These are phyloP conservation scores for Drosophila cognata DNA, from an alignment of 2,888 invertebrate genomes.

Conservation along the genomic window DNA sequence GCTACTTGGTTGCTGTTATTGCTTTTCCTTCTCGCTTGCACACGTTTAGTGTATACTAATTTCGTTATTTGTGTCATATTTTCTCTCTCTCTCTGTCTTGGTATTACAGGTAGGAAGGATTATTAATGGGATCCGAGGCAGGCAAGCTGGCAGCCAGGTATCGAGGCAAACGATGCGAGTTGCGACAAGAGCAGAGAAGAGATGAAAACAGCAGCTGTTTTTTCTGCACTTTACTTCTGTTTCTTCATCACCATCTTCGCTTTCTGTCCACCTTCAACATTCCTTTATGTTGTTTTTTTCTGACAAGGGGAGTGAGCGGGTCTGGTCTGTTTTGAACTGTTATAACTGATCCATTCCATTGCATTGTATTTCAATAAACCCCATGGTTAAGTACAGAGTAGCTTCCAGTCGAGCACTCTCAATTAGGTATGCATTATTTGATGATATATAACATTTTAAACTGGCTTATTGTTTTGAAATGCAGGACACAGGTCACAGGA, in stretches of 20 bases:
- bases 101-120: background rate
- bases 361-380: background rate
- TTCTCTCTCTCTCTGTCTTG: background rate
- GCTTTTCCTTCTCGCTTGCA: background rate
- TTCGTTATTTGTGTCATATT: constrained; percentile 20
- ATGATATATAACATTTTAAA: background rate
- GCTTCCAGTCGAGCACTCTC: background rate
- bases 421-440: background rate
- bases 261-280: background rate
- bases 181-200: background rate
- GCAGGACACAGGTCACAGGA: background rate
- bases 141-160: constrained; percentile 7
- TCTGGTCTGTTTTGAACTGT: background rate
- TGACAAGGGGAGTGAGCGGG: background rate
- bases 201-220: constrained; percentile 8
- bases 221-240: background rate
- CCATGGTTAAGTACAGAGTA: background rate
- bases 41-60: constrained; percentile 16
- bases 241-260: background rate
- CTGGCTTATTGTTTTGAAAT: constrained; percentile 32
- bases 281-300: background rate
- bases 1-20: background rate
- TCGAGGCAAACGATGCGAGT: constrained; percentile 3
- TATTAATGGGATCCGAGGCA: background rate
- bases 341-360: background rate